Base-by-base conservation (phyloP, 1,140 invertebrate species). In the Pygmarrhopalites habei region DNA sequence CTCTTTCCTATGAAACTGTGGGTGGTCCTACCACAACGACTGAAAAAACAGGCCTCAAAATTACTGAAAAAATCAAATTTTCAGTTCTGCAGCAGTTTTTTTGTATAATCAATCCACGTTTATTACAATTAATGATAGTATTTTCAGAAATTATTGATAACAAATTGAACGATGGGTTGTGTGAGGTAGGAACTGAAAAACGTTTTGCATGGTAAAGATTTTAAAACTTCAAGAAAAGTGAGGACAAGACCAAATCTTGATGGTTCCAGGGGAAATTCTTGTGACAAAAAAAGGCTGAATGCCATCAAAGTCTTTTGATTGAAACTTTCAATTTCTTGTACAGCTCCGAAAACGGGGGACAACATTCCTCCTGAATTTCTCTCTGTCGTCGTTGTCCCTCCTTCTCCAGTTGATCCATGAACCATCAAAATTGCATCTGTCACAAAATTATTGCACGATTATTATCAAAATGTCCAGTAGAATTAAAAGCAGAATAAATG, bases 271-370 rank as follows among this genome's bases (percentile, higher is more conserved):
- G 67, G 66, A 44, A 68, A 72, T 28, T 70, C 29, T 29, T 72
- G 64, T 41, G 72, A 44, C 46, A 72, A 59, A 51, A 69, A 72
- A 52, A 71, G 58, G 14, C 62, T 72, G 23, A 71, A 60, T 21
- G 72, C 62, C 1, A 73, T 60, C 7, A 73, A 65, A 12, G 69
- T 69, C 65, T 71, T 61, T 43, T 72, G 46, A 44, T 72, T 19
- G 17, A 71, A 23, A 28, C 47, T 28, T 46, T 69, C 67, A 44
- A 71, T 62, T 44, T 65, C 62, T 61, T 55, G 56, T 5, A 52
- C n/a, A 28, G 49, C 49, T 28, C 23, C 10, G 15, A 23, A 15
- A 49, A 10, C 7, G 39, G 39, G n/a, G 39, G 39, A 12, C n/a
- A n/a, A 12, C 39, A 12, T 41, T 12, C 39, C 39, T 12, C 39